Evolutionary conservation across 2,888 invertebrate species (phyloP).

Genomic region (Ophion costatus): DNA sequence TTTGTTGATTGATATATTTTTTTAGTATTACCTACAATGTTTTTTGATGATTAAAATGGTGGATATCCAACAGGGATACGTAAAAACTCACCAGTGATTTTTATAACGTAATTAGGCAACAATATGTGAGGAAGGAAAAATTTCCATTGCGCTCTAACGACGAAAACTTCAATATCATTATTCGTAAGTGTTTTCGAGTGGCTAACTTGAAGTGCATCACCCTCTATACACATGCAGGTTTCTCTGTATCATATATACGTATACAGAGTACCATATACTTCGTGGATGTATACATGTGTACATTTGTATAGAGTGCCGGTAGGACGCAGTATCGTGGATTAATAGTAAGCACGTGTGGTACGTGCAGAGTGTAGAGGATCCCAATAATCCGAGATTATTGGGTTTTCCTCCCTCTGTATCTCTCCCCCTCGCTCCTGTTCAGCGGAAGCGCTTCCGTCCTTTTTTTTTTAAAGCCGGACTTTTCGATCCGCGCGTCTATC

Average conservation of each 20-base stretch:
- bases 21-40: no score
- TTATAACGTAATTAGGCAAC: no score
- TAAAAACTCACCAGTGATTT: no score
- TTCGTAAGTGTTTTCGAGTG: no score
- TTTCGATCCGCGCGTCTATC: conserved; percentile 20
- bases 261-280: not conserved
- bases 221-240: not conserved
- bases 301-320: conserved; percentile 8
- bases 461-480: conserved; percentile 1
- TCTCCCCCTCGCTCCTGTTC: conserved; percentile 5
- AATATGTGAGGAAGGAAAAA: no score
- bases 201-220: no score
- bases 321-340: conserved; percentile 57
- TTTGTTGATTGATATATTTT: no score
- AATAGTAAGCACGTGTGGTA: conserved; percentile 61
- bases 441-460: not conserved
- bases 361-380: conserved; percentile 44
- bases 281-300: not conserved
- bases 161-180: no score
- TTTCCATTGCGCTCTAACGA: no score
- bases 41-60: no score
- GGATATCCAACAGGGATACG: no score
- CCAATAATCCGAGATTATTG: conserved; percentile 64
- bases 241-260: not conserved
- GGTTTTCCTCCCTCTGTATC: conserved; percentile 25